These are phyloP conservation scores for Drosophila watanabei DNA, from an alignment of 1,140 invertebrate species.

Conservation along the genomic window DNA sequence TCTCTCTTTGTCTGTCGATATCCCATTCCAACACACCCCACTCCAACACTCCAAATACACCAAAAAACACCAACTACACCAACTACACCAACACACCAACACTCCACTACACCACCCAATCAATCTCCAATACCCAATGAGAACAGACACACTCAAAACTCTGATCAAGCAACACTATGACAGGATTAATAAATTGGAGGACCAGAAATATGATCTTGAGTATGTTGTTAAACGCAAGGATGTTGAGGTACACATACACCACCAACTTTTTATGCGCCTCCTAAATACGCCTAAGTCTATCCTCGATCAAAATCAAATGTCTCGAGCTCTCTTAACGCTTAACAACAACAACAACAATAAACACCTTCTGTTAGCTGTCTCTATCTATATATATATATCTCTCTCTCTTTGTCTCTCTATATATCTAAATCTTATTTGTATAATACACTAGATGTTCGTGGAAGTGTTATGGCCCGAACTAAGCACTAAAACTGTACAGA, in stretches of 20 bases:
- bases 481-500: conserved; percentile 60
- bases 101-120: conserved; percentile 9
- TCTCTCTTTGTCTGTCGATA: conserved; percentile 41
- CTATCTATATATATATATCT: conserved; percentile 20
- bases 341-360: conserved; percentile 61
- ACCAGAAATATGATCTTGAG: conserved; percentile 99
- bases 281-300: conserved; percentile 50
- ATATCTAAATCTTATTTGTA: conserved; percentile 20
- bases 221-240: conserved; percentile 99
- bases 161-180: conserved; percentile 95
- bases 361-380: conserved; percentile 72
- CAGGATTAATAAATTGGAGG: conserved; percentile 95
- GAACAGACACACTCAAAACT: conserved; percentile 91
- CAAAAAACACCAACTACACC: conserved; percentile 5
- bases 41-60: conserved; percentile 19
- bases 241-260: conserved; percentile 92
- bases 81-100: conserved; percentile 14
- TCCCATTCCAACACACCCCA: conserved; percentile 35
- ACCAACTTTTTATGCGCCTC: conserved; percentile 54
- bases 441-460: conserved; percentile 47
- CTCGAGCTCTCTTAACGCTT: conserved; percentile 53
- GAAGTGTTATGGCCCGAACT: conserved; percentile 41
- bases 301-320: conserved; percentile 73
- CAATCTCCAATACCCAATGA: conserved; percentile 25
- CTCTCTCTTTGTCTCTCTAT: conserved; percentile 29